Evolutionary conservation across 2,113 vertebrate genomes (phyloP).

Genomic region (Leptobrachium leishanense): DNA sequence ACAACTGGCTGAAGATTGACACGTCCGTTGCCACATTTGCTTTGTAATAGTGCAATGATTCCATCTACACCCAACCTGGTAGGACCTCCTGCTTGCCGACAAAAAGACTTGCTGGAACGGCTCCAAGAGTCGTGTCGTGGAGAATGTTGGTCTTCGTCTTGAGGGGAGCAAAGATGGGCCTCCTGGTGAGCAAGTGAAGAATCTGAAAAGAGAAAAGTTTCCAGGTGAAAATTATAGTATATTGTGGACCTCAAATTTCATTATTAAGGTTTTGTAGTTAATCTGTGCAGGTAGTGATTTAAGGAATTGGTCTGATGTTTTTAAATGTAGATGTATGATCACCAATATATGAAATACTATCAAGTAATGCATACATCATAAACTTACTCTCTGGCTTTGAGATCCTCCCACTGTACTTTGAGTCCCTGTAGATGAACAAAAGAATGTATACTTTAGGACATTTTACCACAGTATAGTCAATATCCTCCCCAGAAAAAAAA

Average conservation of each 20-base stretch:
- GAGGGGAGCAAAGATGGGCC: conserved; percentile 5
- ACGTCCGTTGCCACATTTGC: conserved; percentile 73
- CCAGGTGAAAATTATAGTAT: too few relatives aligned
- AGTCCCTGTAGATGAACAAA: conserved; percentile 13
- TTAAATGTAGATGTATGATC: neutral
- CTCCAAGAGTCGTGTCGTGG: conserved; percentile 17
- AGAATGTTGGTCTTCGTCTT: conserved; percentile 18
- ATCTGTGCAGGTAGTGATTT: neutral
- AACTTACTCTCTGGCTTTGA: conserved; percentile 39
- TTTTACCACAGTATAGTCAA: too few relatives aligned
- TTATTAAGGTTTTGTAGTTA: neutral
- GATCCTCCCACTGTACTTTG: conserved; percentile 41
- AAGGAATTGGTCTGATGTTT: neutral
- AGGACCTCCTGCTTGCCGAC: conserved; percentile 60
- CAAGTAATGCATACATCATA: neutral
- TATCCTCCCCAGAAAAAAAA: too few relatives aligned
- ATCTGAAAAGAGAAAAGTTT: conserved; percentile 2
- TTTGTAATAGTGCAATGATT: conserved; percentile 64
- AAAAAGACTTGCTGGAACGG: conserved; percentile 65
- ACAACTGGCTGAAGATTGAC: conserved; percentile 78
- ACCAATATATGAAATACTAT: neutral
- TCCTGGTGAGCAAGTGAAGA: conserved; percentile 9
- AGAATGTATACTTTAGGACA: too few relatives aligned
- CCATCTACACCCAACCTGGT: conserved; percentile 65
- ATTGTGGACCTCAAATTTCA: neutral